Percentiles rank a stretch among this genome's conserved stretches.
phyloP scores from a whole-genome alignment of 2,113 vertebrate genomes.

The Myiagra hebetior region DNA sequence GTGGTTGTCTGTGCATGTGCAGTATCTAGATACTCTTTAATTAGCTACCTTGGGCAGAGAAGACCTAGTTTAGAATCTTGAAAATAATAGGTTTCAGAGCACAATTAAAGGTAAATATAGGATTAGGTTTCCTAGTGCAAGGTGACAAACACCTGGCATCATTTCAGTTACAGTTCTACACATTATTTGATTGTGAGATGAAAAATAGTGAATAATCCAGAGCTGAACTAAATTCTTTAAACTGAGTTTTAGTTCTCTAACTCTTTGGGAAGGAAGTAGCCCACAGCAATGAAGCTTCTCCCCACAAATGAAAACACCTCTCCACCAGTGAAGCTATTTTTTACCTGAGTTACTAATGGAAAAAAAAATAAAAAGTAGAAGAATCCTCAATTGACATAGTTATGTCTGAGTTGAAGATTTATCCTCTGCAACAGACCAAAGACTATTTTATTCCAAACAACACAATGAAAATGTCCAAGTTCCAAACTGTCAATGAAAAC shows the following conservation, averaged over 20 bases:
- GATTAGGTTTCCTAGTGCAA: conserved; percentile 1
- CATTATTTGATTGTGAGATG: conserved; percentile 9
- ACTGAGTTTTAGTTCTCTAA: not conserved
- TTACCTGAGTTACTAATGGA: not conserved
- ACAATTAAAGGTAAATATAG: conserved; percentile 47
- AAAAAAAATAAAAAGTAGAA: no score
- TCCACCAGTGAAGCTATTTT: not conserved
- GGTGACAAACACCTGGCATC: not conserved
- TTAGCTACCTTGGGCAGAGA: conserved; percentile 58
- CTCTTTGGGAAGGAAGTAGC: not conserved
- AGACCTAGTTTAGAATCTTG: conserved; percentile 27
- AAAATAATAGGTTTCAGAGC: conserved; percentile 55
- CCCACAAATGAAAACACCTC: not conserved
- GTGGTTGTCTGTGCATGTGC: not conserved
- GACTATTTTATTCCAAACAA: not conserved
- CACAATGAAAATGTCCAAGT: not conserved
- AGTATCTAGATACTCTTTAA: conserved; percentile 55
- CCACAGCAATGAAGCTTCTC: not conserved
- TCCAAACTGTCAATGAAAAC: not conserved
- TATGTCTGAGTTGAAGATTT: not conserved
- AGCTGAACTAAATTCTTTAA: not conserved
- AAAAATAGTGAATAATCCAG: conserved; percentile 16
- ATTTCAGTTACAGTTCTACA: not conserved
- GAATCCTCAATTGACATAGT: not conserved
- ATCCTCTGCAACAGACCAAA: not conserved